Conservation (phyloP, 2,888 invertebrate species). For the Conchocele bisecta region DNA sequence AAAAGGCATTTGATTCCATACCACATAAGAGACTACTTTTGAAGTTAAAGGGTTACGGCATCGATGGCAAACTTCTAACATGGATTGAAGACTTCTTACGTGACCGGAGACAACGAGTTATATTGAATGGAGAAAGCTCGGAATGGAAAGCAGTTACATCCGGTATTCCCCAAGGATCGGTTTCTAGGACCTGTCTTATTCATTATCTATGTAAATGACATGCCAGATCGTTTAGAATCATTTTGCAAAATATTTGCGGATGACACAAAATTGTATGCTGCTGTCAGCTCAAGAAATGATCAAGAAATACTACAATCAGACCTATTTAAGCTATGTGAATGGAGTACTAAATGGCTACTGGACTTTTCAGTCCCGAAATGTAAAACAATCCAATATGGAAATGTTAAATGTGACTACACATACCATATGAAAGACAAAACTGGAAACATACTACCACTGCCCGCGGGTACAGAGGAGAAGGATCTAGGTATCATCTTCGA, state of each 20-base stretch:
- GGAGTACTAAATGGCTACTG: constrained; percentile 4
- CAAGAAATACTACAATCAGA: not conserved
- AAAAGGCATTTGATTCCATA: constrained; percentile 5
- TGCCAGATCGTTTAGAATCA: constrained; percentile 2
- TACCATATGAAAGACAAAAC: constrained; percentile 4
- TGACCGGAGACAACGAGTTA: constrained; percentile 1
- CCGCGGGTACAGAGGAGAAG: constrained; percentile 2
- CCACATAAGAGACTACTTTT: constrained; percentile 1
- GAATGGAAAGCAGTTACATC: constrained; percentile 13
- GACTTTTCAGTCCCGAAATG: constrained; percentile 5
- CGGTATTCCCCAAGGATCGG: constrained; percentile 16
- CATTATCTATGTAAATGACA: constrained; percentile 2
- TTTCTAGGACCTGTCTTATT: constrained; percentile 10
- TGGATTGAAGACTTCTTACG: constrained; percentile 10
- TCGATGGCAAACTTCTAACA: not conserved
- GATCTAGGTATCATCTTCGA: constrained; percentile 9
- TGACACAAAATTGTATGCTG: constrained; percentile 14
- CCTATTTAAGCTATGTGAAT: not conserved
- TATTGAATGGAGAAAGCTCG: constrained; percentile 9
- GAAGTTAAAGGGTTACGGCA: constrained; percentile 1
- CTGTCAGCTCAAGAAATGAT: not conserved
- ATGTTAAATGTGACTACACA: not conserved
- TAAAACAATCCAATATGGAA: constrained; percentile 7
- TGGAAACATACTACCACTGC: constrained; percentile 1
- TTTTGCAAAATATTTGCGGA: constrained; percentile 18